These are phyloP conservation scores for Cyprinodon brontotheroides DNA, from an alignment of 2,113 vertebrate species.

Conservation along the genomic window DNA sequence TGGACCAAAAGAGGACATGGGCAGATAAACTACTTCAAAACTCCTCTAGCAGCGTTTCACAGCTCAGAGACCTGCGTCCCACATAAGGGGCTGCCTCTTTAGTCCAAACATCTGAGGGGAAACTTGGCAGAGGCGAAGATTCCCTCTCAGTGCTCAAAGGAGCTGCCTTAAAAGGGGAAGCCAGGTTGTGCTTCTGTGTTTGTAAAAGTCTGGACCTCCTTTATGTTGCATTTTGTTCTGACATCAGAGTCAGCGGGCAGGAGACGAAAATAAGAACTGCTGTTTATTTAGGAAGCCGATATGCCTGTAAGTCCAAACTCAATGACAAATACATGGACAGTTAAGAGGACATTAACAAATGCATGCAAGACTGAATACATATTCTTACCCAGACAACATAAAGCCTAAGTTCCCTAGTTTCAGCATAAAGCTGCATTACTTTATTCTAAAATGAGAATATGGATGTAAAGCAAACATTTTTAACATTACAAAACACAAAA, in stretches of 20 bases:
- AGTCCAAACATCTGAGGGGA: constrained; percentile 37
- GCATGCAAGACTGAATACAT: too few relatives aligned
- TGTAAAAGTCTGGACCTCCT: neutral
- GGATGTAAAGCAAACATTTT: too few relatives aligned
- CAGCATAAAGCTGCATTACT: neutral
- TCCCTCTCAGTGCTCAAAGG: constrained; percentile 11
- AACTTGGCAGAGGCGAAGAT: constrained; percentile 28
- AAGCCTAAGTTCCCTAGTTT: neutral
- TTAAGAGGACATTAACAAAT: too few relatives aligned
- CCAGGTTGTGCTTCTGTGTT: constrained; percentile 44
- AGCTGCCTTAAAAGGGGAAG: constrained; percentile 71
- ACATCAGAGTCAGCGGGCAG: too few relatives aligned
- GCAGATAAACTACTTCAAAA: neutral
- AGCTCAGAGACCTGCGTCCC: constrained; percentile 23
- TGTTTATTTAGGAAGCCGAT: neutral
- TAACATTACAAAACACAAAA: neutral
- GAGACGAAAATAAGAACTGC: neutral
- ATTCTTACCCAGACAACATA: neutral
- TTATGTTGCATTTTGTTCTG: neutral
- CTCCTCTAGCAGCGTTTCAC: constrained; percentile 10
- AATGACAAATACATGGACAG: too few relatives aligned
- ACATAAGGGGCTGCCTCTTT: constrained; percentile 16
- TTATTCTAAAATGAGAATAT: neutral
- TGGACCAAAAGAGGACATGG: neutral
- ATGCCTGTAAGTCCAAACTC: neutral